Conservation (phyloP, 2,888 invertebrate genomes). For the Aspidapion aeneum region DNA sequence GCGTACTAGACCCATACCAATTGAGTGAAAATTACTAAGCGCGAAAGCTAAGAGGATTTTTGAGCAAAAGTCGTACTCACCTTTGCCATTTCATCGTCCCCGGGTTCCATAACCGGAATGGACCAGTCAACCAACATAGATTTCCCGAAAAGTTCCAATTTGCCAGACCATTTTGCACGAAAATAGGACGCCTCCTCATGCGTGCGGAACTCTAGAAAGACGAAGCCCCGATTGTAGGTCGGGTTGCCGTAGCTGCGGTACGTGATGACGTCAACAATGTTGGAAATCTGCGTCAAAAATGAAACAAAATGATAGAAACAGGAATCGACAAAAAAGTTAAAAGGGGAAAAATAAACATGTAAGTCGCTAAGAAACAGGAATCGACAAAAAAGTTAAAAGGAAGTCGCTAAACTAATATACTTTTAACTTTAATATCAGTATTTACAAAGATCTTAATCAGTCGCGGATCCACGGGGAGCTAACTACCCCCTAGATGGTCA, state of each 20-base stretch:
- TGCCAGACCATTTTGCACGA: slow-evolving; percentile 58
- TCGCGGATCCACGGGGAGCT: too few species aligned
- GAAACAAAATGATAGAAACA: too few species aligned
- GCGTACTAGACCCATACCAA: too few species aligned
- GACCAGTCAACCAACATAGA: slow-evolving; percentile 81
- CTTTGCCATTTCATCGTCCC: slow-evolving; percentile 63
- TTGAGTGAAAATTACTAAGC: slow-evolving; percentile 6
- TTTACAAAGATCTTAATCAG: too few species aligned
- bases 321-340: too few species aligned
- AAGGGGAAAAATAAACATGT: too few species aligned
- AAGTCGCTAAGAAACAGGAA: too few species aligned
- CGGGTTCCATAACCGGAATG: slow-evolving; percentile 69
- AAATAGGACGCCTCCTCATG: slow-evolving; percentile 73
- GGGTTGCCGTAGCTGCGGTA: slow-evolving; percentile 47
- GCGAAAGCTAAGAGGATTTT: neutral
- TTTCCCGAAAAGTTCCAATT: slow-evolving; percentile 60
- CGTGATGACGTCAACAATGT: slow-evolving; percentile 54
- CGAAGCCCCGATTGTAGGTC: slow-evolving; percentile 65
- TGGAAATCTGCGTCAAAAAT: neutral
- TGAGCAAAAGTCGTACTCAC: slow-evolving; percentile 42
- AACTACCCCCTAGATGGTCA: too few species aligned
- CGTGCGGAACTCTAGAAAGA: slow-evolving; percentile 75
- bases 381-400: too few species aligned
- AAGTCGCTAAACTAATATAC: too few species aligned
- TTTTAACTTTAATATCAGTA: too few species aligned